Base-by-base conservation (phyloP, 2,797 vertebrate genomes). In the Melanotaenia boesemani region DNA sequence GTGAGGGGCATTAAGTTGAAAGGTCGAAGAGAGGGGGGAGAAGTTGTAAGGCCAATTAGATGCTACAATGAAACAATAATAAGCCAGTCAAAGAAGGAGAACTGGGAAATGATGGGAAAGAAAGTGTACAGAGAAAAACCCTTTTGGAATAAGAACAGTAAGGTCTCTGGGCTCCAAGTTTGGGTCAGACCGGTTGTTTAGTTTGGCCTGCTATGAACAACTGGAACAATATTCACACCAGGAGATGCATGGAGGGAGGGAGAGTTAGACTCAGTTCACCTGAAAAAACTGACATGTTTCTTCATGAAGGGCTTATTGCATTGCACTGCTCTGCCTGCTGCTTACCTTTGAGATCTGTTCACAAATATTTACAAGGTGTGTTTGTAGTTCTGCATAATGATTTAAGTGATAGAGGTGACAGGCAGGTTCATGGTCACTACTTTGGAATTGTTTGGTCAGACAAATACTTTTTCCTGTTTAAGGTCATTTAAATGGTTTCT, bases 181-280 rank as follows among this genome's bases (percentile, higher is more conserved):
- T 13, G 66, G 26, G 79, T 72, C 65, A 77, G 75, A 74, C 13
- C 34, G 60, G 52, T 77, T 91, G 88, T 91, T 90, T 90, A 63
- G 83, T 80, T 91, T 91, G 89, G 90, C 87, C 63, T 48, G 20
- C 16, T 24, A 65, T 28, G 76, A 80, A 84, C 76, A 82, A 86
- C 77, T 90, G 77, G 74, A 89, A 82, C 85, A 88, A 85, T 86
- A 81, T 88, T 87, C 76, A 77, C 63, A 64, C 73, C 48, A 16
- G 68, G 63, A 87, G 86, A 90, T 80, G 85, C 83, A 90, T 84
- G 63, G 75, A 83, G 50, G 67, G 56, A 78, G 70, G 80, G 13
- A 16, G 13, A 28, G 84, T 85, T 83, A 75, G 66, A 70, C 63
- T 80, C 77, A 58, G 82, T 85, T 88, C 86, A 90, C 70, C 77